Evolutionary conservation across 1,140 invertebrate species (phyloP).

Genomic region (Brachionus calyciflorus): DNA sequence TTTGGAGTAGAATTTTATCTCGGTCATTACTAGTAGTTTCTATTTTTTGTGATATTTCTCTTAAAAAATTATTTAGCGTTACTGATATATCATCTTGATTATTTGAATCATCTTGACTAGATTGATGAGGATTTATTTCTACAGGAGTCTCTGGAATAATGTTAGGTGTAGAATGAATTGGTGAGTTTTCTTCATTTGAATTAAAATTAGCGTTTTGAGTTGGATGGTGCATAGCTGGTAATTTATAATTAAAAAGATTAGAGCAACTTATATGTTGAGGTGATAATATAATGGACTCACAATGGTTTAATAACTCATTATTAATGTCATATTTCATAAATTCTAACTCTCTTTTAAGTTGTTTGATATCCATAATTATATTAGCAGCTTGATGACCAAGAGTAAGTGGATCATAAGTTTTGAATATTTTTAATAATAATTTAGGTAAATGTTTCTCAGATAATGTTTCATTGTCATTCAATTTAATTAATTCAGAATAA

Average conservation of each 20-base stretch:
- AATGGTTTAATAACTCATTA: neutral
- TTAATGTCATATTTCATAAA: neutral
- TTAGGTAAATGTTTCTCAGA: neutral
- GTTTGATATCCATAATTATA: neutral
- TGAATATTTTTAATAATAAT: neutral
- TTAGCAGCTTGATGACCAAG: neutral
- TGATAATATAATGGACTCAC: neutral
- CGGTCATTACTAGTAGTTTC: neutral
- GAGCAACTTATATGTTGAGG: neutral
- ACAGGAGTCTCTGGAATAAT: neutral
- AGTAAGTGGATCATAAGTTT: neutral
- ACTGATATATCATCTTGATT: neutral
- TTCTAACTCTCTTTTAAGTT: neutral
- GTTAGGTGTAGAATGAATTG: neutral
- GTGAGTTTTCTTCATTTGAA: neutral
- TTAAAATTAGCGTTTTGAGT: too few species aligned
- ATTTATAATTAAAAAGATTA: neutral
- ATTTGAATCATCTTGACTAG: neutral
- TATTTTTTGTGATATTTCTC: neutral
- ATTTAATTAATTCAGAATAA: neutral
- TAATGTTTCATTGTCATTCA: neutral
- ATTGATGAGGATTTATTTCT: neutral
- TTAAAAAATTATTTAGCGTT: neutral
- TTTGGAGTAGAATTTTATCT: neutral
- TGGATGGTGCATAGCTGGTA: too few species aligned